phyloP scores from a whole-genome alignment of 1,140 invertebrate genomes.

The Trachymyrmex cornetzi region DNA sequence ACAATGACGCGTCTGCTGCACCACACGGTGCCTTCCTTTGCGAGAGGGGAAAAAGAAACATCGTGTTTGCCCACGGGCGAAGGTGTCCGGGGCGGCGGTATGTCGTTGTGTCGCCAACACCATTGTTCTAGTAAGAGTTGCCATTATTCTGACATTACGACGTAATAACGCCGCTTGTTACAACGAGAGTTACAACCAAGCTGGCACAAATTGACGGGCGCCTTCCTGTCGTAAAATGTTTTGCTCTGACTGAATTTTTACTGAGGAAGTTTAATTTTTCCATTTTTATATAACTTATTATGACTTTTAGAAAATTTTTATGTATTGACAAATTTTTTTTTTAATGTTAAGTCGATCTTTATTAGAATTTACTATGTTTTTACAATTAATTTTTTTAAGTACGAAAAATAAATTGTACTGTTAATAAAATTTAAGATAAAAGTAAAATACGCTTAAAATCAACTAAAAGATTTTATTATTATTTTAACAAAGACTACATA shows the following conservation, averaged over 20 bases:
- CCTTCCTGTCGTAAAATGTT: constrained; percentile 8
- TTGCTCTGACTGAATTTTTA: constrained; percentile 6
- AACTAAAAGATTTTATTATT: background rate
- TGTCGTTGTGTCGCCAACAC: constrained; percentile 66
- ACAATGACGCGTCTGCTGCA: constrained; percentile 69
- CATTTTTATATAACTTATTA: background rate
- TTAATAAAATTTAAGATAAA: constrained; percentile 1
- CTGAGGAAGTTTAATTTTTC: background rate
- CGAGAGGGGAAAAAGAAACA: constrained; percentile 65
- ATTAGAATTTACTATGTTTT: background rate
- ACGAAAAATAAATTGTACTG: background rate
- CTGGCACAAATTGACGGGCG: constrained; percentile 41
- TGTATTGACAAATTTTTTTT: background rate
- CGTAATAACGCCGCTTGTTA: constrained; percentile 78
- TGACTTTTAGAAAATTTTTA: background rate
- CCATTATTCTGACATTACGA: constrained; percentile 75
- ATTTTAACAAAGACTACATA: background rate
- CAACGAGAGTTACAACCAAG: constrained; percentile 72
- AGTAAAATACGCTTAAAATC: background rate
- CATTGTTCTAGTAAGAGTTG: constrained; percentile 75
- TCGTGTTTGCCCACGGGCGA: constrained; percentile 67
- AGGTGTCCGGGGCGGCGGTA: constrained; percentile 61
- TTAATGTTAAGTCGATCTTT: background rate
- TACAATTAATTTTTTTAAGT: background rate
- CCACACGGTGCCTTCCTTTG: constrained; percentile 48